Evolutionary conservation across 2,797 vertebrate species (phyloP).

Genomic region (Brotula barbata): DNA sequence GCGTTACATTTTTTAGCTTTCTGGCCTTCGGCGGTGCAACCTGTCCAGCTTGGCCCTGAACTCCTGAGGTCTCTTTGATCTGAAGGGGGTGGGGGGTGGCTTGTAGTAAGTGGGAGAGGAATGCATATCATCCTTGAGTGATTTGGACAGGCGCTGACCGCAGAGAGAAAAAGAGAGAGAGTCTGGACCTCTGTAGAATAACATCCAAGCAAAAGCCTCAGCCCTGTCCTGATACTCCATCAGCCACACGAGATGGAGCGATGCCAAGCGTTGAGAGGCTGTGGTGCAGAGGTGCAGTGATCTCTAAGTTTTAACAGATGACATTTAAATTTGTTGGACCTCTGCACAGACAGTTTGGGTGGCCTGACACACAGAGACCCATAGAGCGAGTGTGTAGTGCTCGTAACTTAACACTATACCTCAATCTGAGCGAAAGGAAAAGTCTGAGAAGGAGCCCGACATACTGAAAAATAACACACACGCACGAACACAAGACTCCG

Average conservation of each 20-base stretch:
- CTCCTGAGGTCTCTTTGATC: constrained; percentile 31
- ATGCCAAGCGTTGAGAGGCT: constrained; percentile 27
- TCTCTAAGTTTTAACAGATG: constrained; percentile 18
- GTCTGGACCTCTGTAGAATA: constrained; percentile 58
- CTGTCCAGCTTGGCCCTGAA: constrained; percentile 50
- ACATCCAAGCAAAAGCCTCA: constrained; percentile 52
- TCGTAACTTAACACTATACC: constrained; percentile 37
- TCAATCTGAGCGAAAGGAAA: constrained; percentile 20
- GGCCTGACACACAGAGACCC: constrained; percentile 28
- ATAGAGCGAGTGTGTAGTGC: constrained; percentile 1
- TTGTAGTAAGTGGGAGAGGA: constrained; percentile 51
- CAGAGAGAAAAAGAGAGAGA: constrained; percentile 40
- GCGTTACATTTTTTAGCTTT: constrained; percentile 43
- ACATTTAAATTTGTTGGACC: constrained; percentile 12
- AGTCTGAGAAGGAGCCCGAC: constrained; percentile 16
- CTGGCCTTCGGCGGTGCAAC: constrained; percentile 46
- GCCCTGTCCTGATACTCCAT: constrained; percentile 23
- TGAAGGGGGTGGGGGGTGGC: constrained; percentile 33
- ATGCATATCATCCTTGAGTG: constrained; percentile 64
- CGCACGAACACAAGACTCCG: constrained; percentile 11
- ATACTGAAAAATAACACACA: constrained; percentile 13
- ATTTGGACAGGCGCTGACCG: constrained; percentile 59
- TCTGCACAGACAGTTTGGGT: constrained; percentile 41
- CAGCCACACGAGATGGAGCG: constrained; percentile 1
- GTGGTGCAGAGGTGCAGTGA: constrained; percentile 23